phyloP scores from a whole-genome alignment of 2,797 vertebrate genomes.

The Dendrocincla tyrannina region DNA sequence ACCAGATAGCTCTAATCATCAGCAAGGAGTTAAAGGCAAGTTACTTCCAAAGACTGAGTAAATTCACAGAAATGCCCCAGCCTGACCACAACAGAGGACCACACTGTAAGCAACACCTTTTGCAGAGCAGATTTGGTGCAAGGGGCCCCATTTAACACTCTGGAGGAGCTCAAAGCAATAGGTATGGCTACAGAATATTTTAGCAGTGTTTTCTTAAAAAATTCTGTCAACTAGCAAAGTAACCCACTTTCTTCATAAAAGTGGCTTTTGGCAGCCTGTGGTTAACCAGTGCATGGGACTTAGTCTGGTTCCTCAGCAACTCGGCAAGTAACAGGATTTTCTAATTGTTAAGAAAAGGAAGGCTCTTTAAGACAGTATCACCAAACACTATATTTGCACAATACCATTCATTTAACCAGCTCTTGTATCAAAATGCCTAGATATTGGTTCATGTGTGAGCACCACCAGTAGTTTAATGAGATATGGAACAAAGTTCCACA shows the following conservation, averaged over 20 bases:
- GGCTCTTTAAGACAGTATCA: background rate
- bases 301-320: background rate
- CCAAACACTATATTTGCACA: background rate
- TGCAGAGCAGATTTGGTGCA: background rate
- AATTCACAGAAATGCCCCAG: background rate
- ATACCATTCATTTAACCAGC: background rate
- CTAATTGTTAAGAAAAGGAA: background rate
- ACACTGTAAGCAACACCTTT: background rate
- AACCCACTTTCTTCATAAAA: background rate
- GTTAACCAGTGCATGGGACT: background rate
- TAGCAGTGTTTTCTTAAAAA: background rate
- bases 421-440: background rate
- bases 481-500: constrained; percentile 10
- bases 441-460: background rate
- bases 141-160: background rate
- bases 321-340: background rate
- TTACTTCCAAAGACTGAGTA: background rate
- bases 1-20: background rate
- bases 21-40: background rate
- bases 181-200: background rate
- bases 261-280: background rate
- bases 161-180: background rate
- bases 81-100: background rate
- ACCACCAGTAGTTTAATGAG: constrained; percentile 3
- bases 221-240: background rate